Evolutionary conservation across 2,888 invertebrate species (phyloP), one percentile per base, ranked within the genome.

Genomic region (Eupsilia transversa): DNA sequence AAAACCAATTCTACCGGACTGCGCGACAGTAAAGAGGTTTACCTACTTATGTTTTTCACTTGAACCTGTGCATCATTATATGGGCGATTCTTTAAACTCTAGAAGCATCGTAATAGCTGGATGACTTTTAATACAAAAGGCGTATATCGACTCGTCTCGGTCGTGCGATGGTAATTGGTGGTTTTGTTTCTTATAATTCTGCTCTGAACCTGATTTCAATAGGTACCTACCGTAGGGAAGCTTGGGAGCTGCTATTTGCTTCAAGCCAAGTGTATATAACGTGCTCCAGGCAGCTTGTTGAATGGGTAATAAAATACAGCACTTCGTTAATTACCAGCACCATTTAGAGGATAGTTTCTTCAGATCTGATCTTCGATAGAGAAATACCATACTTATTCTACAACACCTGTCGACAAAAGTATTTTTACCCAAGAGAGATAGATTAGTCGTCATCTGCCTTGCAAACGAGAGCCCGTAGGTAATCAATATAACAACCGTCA

Each of bases 401-500:
- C 33, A 43, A 52, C 76, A 56, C 41, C 46, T 67, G 67, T 75
- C 59, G 38, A 41, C 54, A 6, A 41, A 38, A 30, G 5, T 77
- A 17, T 59, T 72, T 77, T 79, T 56, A 38, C 14, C 43, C 6
- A 33, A 43, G 10, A 14, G 52, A 70, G 65, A 70, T 69, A 52
- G 46, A 82, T 80, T 49, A 63, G 2, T 54, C 30, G 56, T 71
- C 56, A 49, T 49, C n/a, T 33, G n/a, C n/a, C 27, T 27, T 30
- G 63, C 59, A 64, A 83, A 69, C 75, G 54, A 69, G 54, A 57
- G n/a, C 49, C 43, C 33, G n/a, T 56, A 59, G 52, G 57, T 71
- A 70, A 80, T 80, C 63, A 65, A 72, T 56, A 41, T 59, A 56
- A 67, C 66, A 60, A 60, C 54, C 66, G 59, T 46, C 65, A 56